Evolutionary conservation across 2,797 vertebrate species (phyloP), one percentile per base, ranked within the genome.

Genomic region (Mormyrops attenuatus): DNA sequence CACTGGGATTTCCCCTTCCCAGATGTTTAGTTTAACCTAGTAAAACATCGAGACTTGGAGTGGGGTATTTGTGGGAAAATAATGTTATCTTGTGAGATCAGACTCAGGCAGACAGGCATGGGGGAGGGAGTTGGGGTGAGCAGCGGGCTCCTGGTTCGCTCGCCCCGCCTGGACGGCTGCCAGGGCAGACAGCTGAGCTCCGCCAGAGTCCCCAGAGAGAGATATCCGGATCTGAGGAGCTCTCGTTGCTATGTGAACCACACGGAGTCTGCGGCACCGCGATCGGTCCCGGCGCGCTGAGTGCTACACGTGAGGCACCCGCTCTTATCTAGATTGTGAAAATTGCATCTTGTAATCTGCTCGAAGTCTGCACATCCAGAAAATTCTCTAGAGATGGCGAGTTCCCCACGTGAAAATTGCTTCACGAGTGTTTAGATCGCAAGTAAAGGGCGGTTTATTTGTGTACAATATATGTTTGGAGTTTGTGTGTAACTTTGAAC

Each of bases 191-290:
- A 95, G 93, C 47, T 91, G 91, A 92, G 93, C 86, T 95, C 96
- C 91, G 92, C 91, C 90, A 89, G 93, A 94, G 91, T 95, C 94
- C 92, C 91, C 69, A 3, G 89, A 90, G 94, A 77, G 92, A 57
- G 93, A 89, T 89, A 90, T 93, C 93, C 92, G 90, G 91, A 93
- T 91, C 92, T 90, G 94, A 90, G 91, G 94, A 93, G 92, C 92
- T 90, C 91, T 93, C 89, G 92, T 94, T 96, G 93, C 93, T 93
- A 93, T 92, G 94, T 91, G 91, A 97, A 94, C 92, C 7, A 90
- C 93, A 89, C 93, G 80, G 91, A 94, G 91, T 30, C 55, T 73
- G 91, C 88, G 66, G n/a, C 80, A 30, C 20, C 9, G 90, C 91
- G 3, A 15, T 55, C 88, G 89, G 89, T 77, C 73, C 38, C 34